Base-by-base conservation (phyloP, 2,113 vertebrate species). In the Nothoprocta pentlandii region DNA sequence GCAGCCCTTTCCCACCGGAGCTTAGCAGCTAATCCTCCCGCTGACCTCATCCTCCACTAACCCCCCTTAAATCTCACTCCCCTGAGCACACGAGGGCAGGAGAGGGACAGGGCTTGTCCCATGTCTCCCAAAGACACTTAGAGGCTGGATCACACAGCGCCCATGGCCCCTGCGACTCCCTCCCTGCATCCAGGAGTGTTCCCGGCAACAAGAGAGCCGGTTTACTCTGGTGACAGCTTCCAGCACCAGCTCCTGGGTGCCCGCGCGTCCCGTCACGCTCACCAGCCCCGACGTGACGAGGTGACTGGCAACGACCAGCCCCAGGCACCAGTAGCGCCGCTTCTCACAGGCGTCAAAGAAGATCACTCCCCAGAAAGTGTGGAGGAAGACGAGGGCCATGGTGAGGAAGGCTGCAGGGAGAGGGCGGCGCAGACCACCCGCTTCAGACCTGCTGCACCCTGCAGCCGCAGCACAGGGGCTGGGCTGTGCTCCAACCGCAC, bases 301-400 rank as follows among this genome's bases (percentile, higher is more conserved):
- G 89, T 98, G 98, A 80, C 97, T 93, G 58, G 90, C 70, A 8
- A 98, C 97, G 89, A 98, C 98, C 89, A 97, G 90, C 51, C 90
- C 97, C 93, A 98, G 80, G 84, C 94, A 92, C 94, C 96, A 86
- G 53, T 96, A 97, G 12, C 78, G 91, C 30, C 95, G 91, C 53
- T 86, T 97, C 63, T 98, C 98, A 2, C 98, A 98, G 89, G 98
- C 98, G 1, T 98, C 97, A 12, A 98, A 98, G 96, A 98, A 98
- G 62, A 98, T 95, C n/a, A 98, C 74, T 9, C 98, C 98, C 98
- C 98, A 98, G 91, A 98, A 98, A 15, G 97, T 98, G 91, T 98
- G 98, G 49, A 98, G 96, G 92, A 98, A 84, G 25, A 98, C 97
- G 9, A 98, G 73, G 26, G 98, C 98, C 97, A 98, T 97, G 66